Evolutionary conservation across 2,113 vertebrate genomes (phyloP).

Genomic region (Lagenorhynchus albirostris): DNA sequence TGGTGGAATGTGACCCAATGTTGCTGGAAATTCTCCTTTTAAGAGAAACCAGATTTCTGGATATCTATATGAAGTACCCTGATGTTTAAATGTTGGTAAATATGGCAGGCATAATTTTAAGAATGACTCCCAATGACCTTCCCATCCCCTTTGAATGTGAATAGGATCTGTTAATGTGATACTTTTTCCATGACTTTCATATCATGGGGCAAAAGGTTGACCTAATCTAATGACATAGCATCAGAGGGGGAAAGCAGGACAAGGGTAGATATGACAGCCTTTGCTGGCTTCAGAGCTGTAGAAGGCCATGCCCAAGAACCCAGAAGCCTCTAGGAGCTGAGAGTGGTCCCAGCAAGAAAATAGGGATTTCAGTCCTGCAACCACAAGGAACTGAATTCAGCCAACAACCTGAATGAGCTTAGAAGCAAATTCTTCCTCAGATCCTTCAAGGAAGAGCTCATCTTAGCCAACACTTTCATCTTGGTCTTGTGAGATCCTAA

Average conservation of each 20-base stretch:
- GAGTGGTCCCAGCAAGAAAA: not conserved
- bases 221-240: not conserved
- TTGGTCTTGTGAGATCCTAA: not conserved
- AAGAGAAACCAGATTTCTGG: not conserved
- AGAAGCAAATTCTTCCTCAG: not conserved
- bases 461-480: not conserved
- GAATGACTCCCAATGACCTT: not conserved
- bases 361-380: not conserved
- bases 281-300: not conserved
- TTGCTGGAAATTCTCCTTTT: not conserved
- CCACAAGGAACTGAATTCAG: not conserved
- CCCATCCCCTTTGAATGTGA: not conserved
- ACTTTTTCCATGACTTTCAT: not conserved
- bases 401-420: not conserved
- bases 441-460: not conserved
- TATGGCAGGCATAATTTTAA: not conserved
- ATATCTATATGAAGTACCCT: not conserved
- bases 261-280: not conserved
- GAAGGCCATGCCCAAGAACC: not conserved
- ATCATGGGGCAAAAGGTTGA: not conserved
- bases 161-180: not conserved
- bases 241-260: not conserved
- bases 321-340: not conserved
- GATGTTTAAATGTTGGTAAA: not conserved
- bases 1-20: not conserved